These are phyloP conservation scores for Trimorus sp. DNA, from an alignment of 2,888 invertebrate genomes.

Conservation along the genomic window DNA sequence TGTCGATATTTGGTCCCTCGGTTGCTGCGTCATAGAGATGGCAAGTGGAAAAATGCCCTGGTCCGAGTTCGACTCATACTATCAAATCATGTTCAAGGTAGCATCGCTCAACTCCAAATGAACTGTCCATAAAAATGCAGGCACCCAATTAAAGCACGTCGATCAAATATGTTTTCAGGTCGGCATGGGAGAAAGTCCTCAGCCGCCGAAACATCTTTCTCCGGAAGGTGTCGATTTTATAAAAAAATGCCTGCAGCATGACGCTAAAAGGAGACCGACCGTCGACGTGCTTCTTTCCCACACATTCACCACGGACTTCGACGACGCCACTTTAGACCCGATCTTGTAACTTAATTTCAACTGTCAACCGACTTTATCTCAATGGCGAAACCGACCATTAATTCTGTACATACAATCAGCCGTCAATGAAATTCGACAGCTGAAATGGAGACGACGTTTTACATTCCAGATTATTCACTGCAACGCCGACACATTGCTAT, in stretches of 20 bases:
- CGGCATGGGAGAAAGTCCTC: slow-evolving; percentile 94
- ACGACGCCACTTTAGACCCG: slow-evolving; percentile 76
- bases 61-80: slow-evolving; percentile 95
- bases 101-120: no score
- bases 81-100: slow-evolving; percentile 85
- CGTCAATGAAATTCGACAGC: no score
- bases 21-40: slow-evolving; percentile 98
- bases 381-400: no score
- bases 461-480: no score
- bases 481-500: no score
- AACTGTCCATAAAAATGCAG: no score
- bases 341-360: slow-evolving; percentile 24
- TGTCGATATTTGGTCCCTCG: slow-evolving; percentile 98
- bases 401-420: no score
- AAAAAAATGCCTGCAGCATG: slow-evolving; percentile 89
- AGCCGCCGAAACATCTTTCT: slow-evolving; percentile 88
- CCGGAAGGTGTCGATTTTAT: slow-evolving; percentile 93
- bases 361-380: no score
- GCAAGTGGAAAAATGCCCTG: slow-evolving; percentile 96
- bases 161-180: slow-evolving; percentile 84
- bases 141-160: neutral
- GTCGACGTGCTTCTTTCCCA: slow-evolving; percentile 88
- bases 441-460: no score
- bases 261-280: slow-evolving; percentile 88
- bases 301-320: slow-evolving; percentile 85